Percentiles rank a stretch among this genome's conserved stretches.
Evolutionary conservation across 2,113 vertebrate species (phyloP).

Genomic region (Sinocyclocheilus anophthalmus): DNA sequence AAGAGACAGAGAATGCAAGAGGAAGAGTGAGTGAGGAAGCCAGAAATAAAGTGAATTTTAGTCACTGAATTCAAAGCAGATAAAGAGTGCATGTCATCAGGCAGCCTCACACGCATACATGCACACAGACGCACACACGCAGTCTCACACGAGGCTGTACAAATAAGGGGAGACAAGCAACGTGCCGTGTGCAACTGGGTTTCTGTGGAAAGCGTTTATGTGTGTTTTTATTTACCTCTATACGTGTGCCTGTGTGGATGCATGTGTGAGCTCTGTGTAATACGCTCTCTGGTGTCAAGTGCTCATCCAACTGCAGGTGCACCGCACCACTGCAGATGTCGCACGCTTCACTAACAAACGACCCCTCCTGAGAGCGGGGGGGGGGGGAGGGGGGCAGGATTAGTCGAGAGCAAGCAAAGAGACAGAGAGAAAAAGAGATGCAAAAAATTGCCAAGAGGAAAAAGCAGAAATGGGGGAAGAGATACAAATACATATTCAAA

Average conservation of each 20-base stretch:
- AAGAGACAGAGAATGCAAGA: background rate
- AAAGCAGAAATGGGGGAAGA: slow-evolving; percentile 47
- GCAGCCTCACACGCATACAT: slow-evolving; percentile 20
- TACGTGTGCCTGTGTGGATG: slow-evolving; percentile 23
- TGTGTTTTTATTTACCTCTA: slow-evolving; percentile 2
- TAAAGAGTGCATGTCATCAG: background rate
- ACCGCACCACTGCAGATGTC: slow-evolving; percentile 55
- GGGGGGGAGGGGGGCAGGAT: background rate
- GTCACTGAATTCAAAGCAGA: slow-evolving; percentile 37
- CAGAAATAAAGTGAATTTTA: slow-evolving; percentile 4
- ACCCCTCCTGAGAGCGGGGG: slow-evolving; percentile 29
- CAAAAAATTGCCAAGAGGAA: slow-evolving; percentile 44
- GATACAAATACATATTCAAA: slow-evolving; percentile 21
- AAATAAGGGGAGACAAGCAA: background rate
- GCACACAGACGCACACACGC: slow-evolving; percentile 19
- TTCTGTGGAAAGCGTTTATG: background rate
- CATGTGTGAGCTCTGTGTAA: slow-evolving; percentile 39
- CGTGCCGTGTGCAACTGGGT: slow-evolving; percentile 13
- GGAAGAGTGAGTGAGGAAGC: background rate
- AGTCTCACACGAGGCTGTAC: slow-evolving; percentile 11
- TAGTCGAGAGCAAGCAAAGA: slow-evolving; percentile 16
- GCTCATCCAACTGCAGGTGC: slow-evolving; percentile 52
- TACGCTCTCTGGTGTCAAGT: slow-evolving; percentile 34
- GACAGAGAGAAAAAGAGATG: slow-evolving; percentile 12
- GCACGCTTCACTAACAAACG: slow-evolving; percentile 53